Base-by-base conservation (phyloP, 2,888 invertebrate genomes). In the Salpingus planirostris region DNA sequence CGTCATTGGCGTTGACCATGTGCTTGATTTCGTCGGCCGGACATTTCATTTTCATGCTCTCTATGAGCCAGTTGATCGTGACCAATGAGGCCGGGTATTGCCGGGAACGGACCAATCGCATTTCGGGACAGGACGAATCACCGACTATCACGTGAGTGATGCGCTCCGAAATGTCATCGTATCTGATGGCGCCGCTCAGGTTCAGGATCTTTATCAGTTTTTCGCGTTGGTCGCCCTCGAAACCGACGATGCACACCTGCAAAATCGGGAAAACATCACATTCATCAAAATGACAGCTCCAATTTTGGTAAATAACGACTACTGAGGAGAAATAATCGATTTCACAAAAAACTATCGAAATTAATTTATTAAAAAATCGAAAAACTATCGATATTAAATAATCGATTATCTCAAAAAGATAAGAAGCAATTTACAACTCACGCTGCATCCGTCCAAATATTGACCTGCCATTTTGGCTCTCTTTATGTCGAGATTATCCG, bases 401-500 rank as follows among this genome's bases (percentile, higher is more conserved):
- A n/a, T n/a, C n/a, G n/a, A n/a, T n/a, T n/a, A n/a, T n/a, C n/a
- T n/a, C n/a, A n/a, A n/a, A n/a, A n/a, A n/a, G n/a, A n/a, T n/a
- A n/a, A n/a, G n/a, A n/a, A n/a, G n/a, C n/a, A n/a, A n/a, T n/a
- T n/a, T n/a, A n/a, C n/a, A 18, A 68, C 72, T 69, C 61, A 87
- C 84, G 63, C 81, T 84, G 57, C 89, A 92, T 27, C 91, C 91
- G 66, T 93, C 92, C 33, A 93, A 74, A 57, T 90, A 90, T 36
- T 77, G 69, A 15, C 88, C 90, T 40, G 80, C 80, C 55, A 73
- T 74, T 55, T 80, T 81, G 2, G 79, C 77, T 35, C 71, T 68
- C 32, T 73, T 74, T 43, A 84, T 66, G 47, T 82, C 78, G 23
- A 82, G 65, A 31, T 63, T 59, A 23, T 60, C 56, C 8, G 65